A percentile compares a stretch with the other conserved stretches of the same genome.
phyloP scores from a whole-genome alignment of 2,113 vertebrate genomes.

The Rattus rattus region DNA sequence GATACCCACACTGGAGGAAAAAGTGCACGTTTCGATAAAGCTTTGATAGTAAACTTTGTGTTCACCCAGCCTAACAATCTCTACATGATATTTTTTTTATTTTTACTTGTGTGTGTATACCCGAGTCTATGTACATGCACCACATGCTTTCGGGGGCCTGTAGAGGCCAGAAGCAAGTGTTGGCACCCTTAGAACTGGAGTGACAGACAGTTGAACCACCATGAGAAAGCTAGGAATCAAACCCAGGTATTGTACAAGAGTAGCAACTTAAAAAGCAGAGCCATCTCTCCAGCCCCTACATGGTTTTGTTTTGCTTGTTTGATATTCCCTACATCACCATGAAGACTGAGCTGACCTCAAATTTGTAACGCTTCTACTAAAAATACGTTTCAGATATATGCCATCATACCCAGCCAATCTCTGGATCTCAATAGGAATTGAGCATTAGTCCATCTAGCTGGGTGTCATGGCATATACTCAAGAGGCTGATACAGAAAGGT shows the following conservation, averaged over 20 bases:
- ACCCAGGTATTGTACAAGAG: not conserved
- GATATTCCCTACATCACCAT: not conserved
- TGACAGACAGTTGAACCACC: not conserved
- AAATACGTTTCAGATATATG: not conserved
- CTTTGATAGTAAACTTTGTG: not conserved
- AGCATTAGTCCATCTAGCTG: not conserved
- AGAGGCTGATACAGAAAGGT: not conserved
- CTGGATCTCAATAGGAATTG: not conserved
- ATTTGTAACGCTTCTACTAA: not conserved
- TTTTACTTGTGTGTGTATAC: not conserved
- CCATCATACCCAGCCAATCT: not conserved
- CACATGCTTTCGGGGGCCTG: not conserved
- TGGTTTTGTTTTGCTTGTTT: not conserved
- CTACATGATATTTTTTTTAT: not conserved
- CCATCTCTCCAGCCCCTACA: not conserved
- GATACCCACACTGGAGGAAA: not conserved
- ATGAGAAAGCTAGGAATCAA: not conserved
- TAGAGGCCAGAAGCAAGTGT: not conserved
- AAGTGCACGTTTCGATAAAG: not conserved
- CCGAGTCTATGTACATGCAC: not conserved
- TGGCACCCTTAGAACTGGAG: not conserved
- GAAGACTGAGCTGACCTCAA: not conserved
- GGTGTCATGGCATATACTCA: not conserved
- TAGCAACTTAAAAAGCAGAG: not conserved
- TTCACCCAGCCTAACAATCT: not conserved